Evolutionary conservation across 2,797 vertebrate genomes (phyloP), one percentile per base, ranked within the genome.

Genomic region (Danio albolineatus): DNA sequence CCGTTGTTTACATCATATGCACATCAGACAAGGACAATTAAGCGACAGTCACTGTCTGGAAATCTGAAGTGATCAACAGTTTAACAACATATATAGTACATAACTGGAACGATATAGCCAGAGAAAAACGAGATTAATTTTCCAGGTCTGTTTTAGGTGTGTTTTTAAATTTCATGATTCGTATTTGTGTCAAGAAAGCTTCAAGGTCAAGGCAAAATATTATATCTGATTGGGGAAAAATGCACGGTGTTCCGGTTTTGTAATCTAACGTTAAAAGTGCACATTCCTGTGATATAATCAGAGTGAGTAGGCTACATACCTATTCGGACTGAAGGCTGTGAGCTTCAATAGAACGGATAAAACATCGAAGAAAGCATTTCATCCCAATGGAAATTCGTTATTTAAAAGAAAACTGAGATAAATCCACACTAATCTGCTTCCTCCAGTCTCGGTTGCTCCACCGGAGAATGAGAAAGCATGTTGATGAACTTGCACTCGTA

Each of bases 181-280:
- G 59, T 41, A 17, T 67, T 61, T 67, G 39, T 74, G 46, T 54
- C 69, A 53, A 19, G 43, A 54, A 56, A 73, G 54, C 38, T 46
- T 83, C 81, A 83, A 83, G 81, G 81, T 83, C 81, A 79, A 62
- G 36, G 12, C 70, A 21, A 76, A 59, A 72, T 56, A 4, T 51
- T 36, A 79, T 61, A 46, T n/a, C 6, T 13, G 4, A 56, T 9
- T 43, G 5, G 17, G 2, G 4, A 12, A 13, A 21, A 39, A 4
- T 21, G 61, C 66, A 21, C 19, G 38, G n/a, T 36, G 17, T 3
- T 39, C 3, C 28, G 39, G 48, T 17, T 39, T 7, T 16, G 14
- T 36, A 44, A 69, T 43, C 4, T 43, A 9, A 19, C 7, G 17
- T 14, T 7, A 64, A 61, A 70, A 70, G 66, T 71, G 14, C 67